Evolutionary conservation across 2,113 vertebrate species (phyloP).

Genomic region (Phalacrocorax aristotelis): DNA sequence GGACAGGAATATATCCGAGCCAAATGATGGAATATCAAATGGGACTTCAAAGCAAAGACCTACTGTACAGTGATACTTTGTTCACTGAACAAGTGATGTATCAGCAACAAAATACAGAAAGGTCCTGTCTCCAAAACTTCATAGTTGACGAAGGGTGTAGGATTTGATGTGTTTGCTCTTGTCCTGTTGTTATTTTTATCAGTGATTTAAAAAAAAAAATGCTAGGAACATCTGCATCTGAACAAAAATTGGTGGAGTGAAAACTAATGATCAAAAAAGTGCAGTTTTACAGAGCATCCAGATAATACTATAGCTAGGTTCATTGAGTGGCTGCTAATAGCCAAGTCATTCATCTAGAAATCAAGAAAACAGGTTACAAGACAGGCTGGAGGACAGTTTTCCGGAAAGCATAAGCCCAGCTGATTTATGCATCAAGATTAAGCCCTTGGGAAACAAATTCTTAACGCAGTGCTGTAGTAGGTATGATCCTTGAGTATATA

Average conservation of each 20-base stretch:
- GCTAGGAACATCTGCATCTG: background rate
- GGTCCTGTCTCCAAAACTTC: background rate
- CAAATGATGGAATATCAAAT: background rate
- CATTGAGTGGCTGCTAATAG: background rate
- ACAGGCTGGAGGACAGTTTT: background rate
- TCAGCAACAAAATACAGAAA: background rate
- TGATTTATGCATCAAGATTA: background rate
- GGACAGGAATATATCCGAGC: background rate
- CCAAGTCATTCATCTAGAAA: background rate
- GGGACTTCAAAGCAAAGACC: background rate
- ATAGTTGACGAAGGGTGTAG: background rate
- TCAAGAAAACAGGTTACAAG: background rate
- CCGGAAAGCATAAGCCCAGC: background rate
- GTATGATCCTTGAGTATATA: background rate
- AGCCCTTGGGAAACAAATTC: background rate
- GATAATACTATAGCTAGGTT: background rate
- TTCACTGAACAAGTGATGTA: background rate
- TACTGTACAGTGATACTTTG: background rate
- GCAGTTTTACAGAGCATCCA: background rate
- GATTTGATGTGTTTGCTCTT: background rate
- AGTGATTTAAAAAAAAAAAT: background rate
- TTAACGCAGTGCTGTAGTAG: background rate
- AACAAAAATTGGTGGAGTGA: background rate
- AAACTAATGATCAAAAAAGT: background rate
- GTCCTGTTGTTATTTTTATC: background rate